Percentiles rank a stretch among this genome's conserved stretches.
Conservation (phyloP, 1,140 invertebrate species). For the Lepidostoma basale region DNA sequence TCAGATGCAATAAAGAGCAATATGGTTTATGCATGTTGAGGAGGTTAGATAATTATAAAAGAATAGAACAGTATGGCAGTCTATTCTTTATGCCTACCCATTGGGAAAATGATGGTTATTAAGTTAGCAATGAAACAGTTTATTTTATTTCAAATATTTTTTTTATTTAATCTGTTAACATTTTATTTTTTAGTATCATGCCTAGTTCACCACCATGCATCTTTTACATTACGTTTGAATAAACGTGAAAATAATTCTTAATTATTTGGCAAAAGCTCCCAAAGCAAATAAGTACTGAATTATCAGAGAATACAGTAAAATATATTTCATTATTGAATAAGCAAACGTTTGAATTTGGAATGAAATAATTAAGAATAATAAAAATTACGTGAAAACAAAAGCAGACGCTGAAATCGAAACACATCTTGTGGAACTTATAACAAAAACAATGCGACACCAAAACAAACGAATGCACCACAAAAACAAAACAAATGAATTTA, state of each 20-base stretch:
- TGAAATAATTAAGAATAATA: background rate
- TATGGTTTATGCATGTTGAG: too few species aligned
- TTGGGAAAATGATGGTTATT: too few species aligned
- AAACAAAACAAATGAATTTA: background rate
- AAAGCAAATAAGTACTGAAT: background rate
- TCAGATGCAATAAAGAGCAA: too few species aligned
- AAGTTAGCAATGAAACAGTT: too few species aligned
- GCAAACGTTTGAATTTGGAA: background rate
- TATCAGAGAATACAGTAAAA: background rate
- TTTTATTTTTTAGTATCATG: too few species aligned
- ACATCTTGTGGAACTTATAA: background rate
- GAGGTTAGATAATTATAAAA: too few species aligned
- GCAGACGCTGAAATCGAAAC: conserved; percentile 20
- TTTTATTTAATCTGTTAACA: too few species aligned
- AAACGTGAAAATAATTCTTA: background rate
- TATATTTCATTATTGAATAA: background rate
- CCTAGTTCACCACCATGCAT: too few species aligned
- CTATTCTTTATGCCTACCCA: too few species aligned
- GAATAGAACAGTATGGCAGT: too few species aligned
- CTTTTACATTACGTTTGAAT: background rate
- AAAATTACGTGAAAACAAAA: conserved; percentile 17
- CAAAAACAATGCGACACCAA: background rate
- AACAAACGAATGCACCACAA: background rate
- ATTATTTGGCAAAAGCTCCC: background rate
- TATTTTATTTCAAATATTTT: too few species aligned